Evolutionary conservation across 1,140 invertebrate species (phyloP), one percentile per base, ranked within the genome.

Genomic region (Metaphire vulgaris): DNA sequence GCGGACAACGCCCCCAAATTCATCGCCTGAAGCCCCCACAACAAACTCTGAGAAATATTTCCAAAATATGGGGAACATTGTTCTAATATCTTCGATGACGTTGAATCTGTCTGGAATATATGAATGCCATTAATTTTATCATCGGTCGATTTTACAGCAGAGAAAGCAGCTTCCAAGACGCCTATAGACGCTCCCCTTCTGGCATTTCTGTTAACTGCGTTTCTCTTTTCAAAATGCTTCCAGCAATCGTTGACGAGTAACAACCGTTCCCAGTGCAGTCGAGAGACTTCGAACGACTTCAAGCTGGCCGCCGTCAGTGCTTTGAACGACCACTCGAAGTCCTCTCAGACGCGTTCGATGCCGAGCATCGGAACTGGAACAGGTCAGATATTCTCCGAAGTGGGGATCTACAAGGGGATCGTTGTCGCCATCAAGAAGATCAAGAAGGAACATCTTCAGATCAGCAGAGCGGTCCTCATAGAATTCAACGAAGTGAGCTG

Each of bases 401-500:
- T 74, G 1, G 77, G 66, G 32, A 2, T 65, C n/a, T 75, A 78
- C 69, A 74, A 66, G 41, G 77, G 77, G 1, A 33, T 75, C 28
- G n/a, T 78, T 1, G 74, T 78, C 15, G 73, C 77, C 31, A 32
- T 78, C 31, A 78, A 78, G 33, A 32, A 71, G 21, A 71, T 78
- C 68, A 78, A 75, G 68, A 78, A 75, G 69, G 66, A 75, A 66
- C 73, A 78, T 30, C 21, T 78, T 16, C 77, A 78, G 31, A 26
- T 78, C 29, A 71, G 66, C 26, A 78, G 77, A 66, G 34, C 33
- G 30, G 69, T 78, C 68, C 77, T 74, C 1, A 21, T 78, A 1
- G 77, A 75, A 69, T 78, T 78, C 31, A 78, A 41, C 69, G 72
- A 78, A 56, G 73, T 70, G 30, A 75, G 67, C n/a, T n/a, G n/a